Conservation (phyloP, 1,140 invertebrate genomes). For the Proales similis region DNA sequence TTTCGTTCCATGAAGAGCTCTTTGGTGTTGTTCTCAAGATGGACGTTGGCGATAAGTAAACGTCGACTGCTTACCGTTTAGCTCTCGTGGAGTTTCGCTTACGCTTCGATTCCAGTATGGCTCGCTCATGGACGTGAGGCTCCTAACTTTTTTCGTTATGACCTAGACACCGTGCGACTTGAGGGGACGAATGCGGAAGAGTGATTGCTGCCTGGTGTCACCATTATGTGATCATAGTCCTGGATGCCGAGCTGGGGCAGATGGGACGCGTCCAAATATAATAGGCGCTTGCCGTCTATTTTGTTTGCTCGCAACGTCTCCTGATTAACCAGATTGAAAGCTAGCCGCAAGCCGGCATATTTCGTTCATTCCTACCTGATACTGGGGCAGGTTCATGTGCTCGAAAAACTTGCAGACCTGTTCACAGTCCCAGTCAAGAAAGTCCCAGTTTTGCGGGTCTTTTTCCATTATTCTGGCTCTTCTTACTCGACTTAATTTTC, state of each 20-base stretch:
- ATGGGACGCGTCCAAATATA: constrained; percentile 45
- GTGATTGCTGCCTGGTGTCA: constrained; percentile 38
- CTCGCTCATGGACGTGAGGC: constrained; percentile 47
- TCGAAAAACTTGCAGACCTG: constrained; percentile 36
- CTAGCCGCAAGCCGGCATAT: background rate
- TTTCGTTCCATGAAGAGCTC: constrained; percentile 47
- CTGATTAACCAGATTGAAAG: constrained; percentile 40
- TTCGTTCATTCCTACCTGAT: constrained; percentile 9
- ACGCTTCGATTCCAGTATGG: constrained; percentile 50
- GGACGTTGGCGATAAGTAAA: background rate
- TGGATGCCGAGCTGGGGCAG: constrained; percentile 51
- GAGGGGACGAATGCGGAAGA: background rate
- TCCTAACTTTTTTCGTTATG: constrained; percentile 48
- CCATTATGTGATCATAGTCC: constrained; percentile 54
- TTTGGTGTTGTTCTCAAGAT: constrained; percentile 2
- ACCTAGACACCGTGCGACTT: constrained; percentile 40
- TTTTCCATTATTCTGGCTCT: too few species aligned
- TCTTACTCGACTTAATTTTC: too few species aligned
- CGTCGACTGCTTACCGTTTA: constrained; percentile 41
- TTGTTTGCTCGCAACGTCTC: constrained; percentile 48
- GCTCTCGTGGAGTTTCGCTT: constrained; percentile 45
- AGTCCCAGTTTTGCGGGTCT: too few species aligned
- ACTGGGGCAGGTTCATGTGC: constrained; percentile 21
- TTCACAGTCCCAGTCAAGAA: constrained; percentile 33
- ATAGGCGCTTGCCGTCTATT: constrained; percentile 48